Evolutionary conservation across 1,140 invertebrate species (phyloP).

Genomic region (Apolygus lucorum): DNA sequence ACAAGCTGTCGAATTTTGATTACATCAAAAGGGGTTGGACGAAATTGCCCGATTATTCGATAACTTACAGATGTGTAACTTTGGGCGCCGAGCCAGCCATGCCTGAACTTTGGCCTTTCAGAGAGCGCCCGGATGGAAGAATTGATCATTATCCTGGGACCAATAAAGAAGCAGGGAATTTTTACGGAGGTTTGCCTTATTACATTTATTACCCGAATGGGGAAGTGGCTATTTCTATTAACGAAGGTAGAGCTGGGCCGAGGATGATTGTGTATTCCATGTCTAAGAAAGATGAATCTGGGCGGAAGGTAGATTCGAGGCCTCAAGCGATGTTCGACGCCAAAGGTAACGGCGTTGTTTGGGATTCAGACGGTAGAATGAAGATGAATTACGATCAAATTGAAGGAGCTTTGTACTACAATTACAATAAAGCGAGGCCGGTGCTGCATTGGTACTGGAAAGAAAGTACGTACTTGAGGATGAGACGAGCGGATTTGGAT

Average conservation of each 20-base stretch:
- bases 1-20: conserved; percentile 6
- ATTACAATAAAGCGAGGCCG: not conserved
- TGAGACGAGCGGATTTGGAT: conserved; percentile 11
- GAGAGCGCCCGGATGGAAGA: not conserved
- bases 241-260: conserved; percentile 8
- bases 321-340: conserved; percentile 12
- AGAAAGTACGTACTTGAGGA: conserved; percentile 1
- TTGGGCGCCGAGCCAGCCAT: not conserved
- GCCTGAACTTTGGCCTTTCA: not conserved
- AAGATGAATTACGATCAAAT: conserved; percentile 16
- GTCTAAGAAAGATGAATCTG: conserved; percentile 2
- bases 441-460: conserved; percentile 11
- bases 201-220: conserved; percentile 19
- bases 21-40: conserved; percentile 15
- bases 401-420: conserved; percentile 10
- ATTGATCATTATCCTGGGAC: not conserved
- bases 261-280: conserved; percentile 11
- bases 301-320: not conserved
- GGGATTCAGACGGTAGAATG: conserved; percentile 13
- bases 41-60: conserved; percentile 9
- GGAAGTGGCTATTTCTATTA: conserved; percentile 14
- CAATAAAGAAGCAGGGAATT: not conserved
- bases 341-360: conserved; percentile 16
- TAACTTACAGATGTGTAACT: conserved; percentile 12
- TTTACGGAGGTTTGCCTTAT: not conserved